Evolutionary conservation across 2,113 vertebrate genomes (phyloP).

Genomic region (Microtus ochrogaster): DNA sequence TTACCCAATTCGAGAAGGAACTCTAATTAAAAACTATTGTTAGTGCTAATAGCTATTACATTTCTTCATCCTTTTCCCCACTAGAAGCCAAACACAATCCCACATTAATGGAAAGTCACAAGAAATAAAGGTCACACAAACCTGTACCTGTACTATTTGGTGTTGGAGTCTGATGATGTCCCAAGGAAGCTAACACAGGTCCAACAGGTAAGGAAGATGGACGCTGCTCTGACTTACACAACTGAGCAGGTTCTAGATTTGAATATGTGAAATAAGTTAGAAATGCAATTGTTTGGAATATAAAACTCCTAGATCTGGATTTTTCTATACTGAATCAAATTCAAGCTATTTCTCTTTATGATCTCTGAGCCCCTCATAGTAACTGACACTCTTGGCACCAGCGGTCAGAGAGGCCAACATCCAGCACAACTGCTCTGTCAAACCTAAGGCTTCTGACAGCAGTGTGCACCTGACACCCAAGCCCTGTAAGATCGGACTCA

Average conservation of each 20-base stretch:
- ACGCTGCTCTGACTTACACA: constrained; percentile 97
- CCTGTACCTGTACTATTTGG: constrained; percentile 97
- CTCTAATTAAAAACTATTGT: background rate
- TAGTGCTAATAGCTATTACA: background rate
- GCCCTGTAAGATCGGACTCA: constrained; percentile 14
- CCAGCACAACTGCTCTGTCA: background rate
- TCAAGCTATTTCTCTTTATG: background rate
- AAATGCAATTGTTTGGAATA: background rate
- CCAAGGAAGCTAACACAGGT: constrained; percentile 94
- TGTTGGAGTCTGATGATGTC: constrained; percentile 97
- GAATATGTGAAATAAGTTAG: constrained; percentile 68
- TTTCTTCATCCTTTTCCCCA: background rate
- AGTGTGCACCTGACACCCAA: background rate
- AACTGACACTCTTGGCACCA: background rate
- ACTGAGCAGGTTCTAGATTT: constrained; percentile 92
- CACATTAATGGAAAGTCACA: background rate
- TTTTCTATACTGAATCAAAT: constrained; percentile 31
- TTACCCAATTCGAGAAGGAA: background rate
- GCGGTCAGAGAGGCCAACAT: background rate
- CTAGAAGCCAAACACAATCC: background rate
- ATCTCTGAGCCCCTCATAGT: background rate
- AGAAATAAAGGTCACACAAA: constrained; percentile 49
- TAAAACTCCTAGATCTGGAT: constrained; percentile 11
- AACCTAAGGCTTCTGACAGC: background rate
- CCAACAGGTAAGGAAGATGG: constrained; percentile 97